These are phyloP conservation scores for Mercenaria mercenaria DNA, from an alignment of 1,140 invertebrate species.

Conservation along the genomic window DNA sequence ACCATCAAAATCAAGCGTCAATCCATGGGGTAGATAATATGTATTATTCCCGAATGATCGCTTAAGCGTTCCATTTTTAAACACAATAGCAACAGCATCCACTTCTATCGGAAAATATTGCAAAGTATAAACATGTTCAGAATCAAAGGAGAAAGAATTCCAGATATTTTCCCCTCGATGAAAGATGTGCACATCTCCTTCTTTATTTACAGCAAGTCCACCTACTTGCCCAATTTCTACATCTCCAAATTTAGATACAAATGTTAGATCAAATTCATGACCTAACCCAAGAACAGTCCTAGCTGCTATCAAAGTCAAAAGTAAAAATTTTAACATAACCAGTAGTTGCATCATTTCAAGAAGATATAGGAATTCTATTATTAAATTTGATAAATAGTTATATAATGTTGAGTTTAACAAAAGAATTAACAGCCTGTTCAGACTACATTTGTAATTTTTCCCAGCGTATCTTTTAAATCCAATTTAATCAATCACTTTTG, in stretches of 20 bases:
- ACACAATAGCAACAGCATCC: conserved; percentile 93
- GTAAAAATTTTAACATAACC: too few species aligned
- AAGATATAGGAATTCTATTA: too few species aligned
- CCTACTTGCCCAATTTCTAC: conserved; percentile 92
- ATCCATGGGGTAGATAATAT: conserved; percentile 97
- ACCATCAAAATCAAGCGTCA: conserved; percentile 94
- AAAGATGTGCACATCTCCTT: conserved; percentile 94
- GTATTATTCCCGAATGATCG: conserved; percentile 92
- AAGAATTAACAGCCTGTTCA: too few species aligned
- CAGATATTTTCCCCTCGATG: conserved; percentile 94
- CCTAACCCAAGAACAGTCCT: not conserved
- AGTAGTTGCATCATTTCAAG: too few species aligned
- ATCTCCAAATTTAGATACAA: conserved; percentile 7
- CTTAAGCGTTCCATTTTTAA: conserved; percentile 91
- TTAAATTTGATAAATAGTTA: too few species aligned
- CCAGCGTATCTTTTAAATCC: too few species aligned
- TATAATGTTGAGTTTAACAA: too few species aligned
- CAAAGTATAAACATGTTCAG: conserved; percentile 73
- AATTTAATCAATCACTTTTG: too few species aligned
- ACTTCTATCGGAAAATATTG: conserved; percentile 92
- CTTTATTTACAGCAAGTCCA: conserved; percentile 93
- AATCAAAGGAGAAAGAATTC: conserved; percentile 87
- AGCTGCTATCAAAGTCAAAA: too few species aligned
- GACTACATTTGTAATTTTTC: too few species aligned
- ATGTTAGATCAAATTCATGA: conserved; percentile 28